Percentiles rank a stretch among this genome's conserved stretches.
phyloP scores from a whole-genome alignment of 1,140 invertebrate genomes.

The Drosophila baimaii region DNA sequence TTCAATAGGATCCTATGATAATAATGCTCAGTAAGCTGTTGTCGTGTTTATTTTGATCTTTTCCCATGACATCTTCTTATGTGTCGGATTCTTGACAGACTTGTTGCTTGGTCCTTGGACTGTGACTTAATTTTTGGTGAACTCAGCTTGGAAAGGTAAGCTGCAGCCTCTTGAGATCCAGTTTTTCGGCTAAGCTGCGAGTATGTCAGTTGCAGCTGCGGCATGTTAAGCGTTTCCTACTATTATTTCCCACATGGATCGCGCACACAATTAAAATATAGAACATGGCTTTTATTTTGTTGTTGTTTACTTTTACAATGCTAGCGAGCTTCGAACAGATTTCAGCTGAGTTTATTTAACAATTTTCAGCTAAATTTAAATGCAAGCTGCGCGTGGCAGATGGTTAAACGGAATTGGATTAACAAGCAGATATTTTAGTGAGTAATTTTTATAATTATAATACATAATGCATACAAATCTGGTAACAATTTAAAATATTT shows the following conservation, averaged over 20 bases:
- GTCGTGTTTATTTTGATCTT: constrained; percentile 46
- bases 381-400: constrained; percentile 1
- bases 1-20: not conserved
- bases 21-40: not conserved
- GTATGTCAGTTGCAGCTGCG: constrained; percentile 25
- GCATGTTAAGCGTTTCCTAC: constrained; percentile 11
- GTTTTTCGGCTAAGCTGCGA: constrained; percentile 14
- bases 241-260: constrained; percentile 17
- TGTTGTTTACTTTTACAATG: constrained; percentile 3
- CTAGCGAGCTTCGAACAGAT: constrained; percentile 15
- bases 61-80: constrained; percentile 35
- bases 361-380: constrained; percentile 19
- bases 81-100: not conserved
- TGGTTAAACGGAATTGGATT: constrained; percentile 1
- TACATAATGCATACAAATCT: not conserved
- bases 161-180: constrained; percentile 34
- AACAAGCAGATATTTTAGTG: too few relatives aligned
- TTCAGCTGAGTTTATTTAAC: constrained; percentile 40
- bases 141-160: constrained; percentile 24
- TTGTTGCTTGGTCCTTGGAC: constrained; percentile 33
- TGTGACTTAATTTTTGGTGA: constrained; percentile 13
- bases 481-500: not conserved
- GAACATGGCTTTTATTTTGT: constrained; percentile 26
- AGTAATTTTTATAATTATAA: not conserved
- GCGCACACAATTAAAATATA: constrained; percentile 24